Base-by-base conservation (phyloP, 2,888 invertebrate genomes). In the Agrochola litura region DNA sequence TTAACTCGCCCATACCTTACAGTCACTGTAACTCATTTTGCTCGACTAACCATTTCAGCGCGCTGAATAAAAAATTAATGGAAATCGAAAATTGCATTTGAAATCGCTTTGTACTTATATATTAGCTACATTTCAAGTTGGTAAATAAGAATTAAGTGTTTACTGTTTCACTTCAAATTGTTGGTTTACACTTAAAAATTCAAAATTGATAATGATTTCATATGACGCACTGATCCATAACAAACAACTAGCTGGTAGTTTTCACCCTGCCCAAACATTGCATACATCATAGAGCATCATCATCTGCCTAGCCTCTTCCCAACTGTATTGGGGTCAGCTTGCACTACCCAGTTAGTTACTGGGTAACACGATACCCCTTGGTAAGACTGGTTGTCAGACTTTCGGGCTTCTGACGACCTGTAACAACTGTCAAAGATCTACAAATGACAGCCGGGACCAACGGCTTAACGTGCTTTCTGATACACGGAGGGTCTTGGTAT, bases 51-150 rank as follows among this genome's bases (percentile, higher is more conserved):
- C 66, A 58, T 80, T 81, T 81, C 63, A 73, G 52, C 65, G 60
- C 84, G 56, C 60, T 58, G 83, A 84, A 61, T 84, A 61, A 63
- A 63, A 69, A 70, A 75, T 81, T 67, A 41, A 84, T 71, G 49
- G 72, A 66, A 83, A 79, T 71, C 41, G 49, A 64, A 82, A 82
- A 83, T 83, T 80, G 61, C 60, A 82, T 49, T 81, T 46, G 56
- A 58, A 81, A 64, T 75, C 30, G n/a, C 49, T 77, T 56, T 63
- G 41, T 22, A 14, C 12, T 16, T 25, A 22, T 49, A 3, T 76
- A 6, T 58, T 60, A 41, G 12, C 8, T 30, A 63, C 9, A n/a
- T 14, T 49, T 30, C 49, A 19, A n/a, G 67, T 60, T 68, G 14
- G 30, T 60, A 25, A 25, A 63, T 46, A 25, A 19, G 1, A 52